Conservation (phyloP, 2,797 vertebrate species). For the Dromococcyx pavoninus region DNA sequence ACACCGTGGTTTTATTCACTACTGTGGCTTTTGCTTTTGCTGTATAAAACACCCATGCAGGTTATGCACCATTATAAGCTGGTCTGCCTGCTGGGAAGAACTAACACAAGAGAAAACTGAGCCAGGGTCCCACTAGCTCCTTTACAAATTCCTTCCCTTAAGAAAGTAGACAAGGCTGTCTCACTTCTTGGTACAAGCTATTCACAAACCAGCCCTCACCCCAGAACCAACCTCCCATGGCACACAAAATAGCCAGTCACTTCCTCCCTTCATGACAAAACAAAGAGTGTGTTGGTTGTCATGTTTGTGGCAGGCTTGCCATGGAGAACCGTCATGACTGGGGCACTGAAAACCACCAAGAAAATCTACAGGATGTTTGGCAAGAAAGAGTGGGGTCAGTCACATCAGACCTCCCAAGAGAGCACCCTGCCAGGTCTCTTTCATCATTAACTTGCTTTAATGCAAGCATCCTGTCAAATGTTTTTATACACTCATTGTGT, state of each 20-base stretch:
- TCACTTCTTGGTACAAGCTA: not conserved
- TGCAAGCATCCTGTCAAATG: not conserved
- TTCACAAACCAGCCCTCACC: not conserved
- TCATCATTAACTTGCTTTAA: not conserved
- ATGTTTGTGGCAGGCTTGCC: not conserved
- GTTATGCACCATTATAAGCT: not conserved
- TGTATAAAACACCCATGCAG: not conserved
- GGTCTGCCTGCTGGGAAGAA: not conserved
- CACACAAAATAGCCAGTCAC: not conserved
- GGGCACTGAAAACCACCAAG: not conserved
- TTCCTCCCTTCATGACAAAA: not conserved
- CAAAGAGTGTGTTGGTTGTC: not conserved
- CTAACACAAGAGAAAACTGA: not conserved
- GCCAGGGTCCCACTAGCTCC: not conserved
- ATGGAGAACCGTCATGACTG: not conserved
- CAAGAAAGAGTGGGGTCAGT: not conserved
- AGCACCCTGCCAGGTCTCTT: not conserved
- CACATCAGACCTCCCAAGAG: not conserved
- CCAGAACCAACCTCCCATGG: not conserved
- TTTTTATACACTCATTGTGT: not conserved
- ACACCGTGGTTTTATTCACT: not conserved
- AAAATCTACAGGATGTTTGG: not conserved
- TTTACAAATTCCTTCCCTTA: not conserved
- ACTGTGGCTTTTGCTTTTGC: not conserved
- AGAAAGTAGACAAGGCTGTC: not conserved